Base-by-base conservation (phyloP, 1,140 invertebrate species). In the Pachypsylla venusta region DNA sequence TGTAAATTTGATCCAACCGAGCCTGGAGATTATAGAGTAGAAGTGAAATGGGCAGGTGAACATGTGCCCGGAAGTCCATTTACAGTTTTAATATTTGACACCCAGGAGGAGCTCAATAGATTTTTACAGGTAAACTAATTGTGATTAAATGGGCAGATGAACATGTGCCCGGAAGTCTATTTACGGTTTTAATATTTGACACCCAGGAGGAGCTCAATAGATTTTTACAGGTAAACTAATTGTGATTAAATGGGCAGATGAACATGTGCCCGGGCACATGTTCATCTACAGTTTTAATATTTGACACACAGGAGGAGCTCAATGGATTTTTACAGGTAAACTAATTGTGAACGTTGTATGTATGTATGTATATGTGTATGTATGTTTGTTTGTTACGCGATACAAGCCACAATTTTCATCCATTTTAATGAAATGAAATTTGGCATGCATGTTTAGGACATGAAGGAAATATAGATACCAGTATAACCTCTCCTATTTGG, bases 101-200 rank as follows among this genome's bases (percentile, higher is more conserved):
- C 93, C 5, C 88, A 95, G 72, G 92, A 98, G 70, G 94, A 98
- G 75, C 78, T 99, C 53, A 80, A 76, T 64, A 71, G 77, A 61
- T 79, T 75, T 61, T 27, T 75, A 40, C 73, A 75, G 67, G 72
- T 73, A 60, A 26, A 53, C 55, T 10, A 19, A n/a, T n/a, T n/a
- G n/a, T n/a, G 71, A 91, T 99, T 2, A 90, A 93, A 71, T 99
- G 96, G 96, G 94, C 95, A 13, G 94, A 93, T 28, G 88, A 97
- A 65, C 83, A 97, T 66, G 94, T 96, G 10, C 91, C 91, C 28
- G 95, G 96, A 7, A 97, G 93, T 39, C 97, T 96, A 1, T 99
- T 99, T 77, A 84, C 89, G 53, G 93, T 99, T 56, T 93, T 97
- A 84, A 99, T 99, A 65, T 96, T 98, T 71, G 96, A 99, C 69